Conservation (phyloP, 2,888 invertebrate genomes). For the Brassicogethes aeneus region DNA sequence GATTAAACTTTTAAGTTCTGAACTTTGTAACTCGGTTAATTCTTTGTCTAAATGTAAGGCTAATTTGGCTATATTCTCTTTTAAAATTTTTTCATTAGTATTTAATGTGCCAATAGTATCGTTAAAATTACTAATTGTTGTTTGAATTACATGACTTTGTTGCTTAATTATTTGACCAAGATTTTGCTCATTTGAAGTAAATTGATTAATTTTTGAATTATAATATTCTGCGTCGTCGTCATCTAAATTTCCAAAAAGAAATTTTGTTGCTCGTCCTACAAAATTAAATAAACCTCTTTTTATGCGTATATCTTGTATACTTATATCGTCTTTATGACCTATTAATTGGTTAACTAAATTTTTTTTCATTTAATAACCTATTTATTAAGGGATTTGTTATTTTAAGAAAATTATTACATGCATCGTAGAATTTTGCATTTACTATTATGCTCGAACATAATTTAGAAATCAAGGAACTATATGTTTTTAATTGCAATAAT, state of each 20-base stretch:
- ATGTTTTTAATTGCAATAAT: slow-evolving; percentile 2
- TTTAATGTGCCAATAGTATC: slow-evolving; percentile 9
- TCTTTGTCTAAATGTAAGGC: not conserved
- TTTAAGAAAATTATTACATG: too few relatives aligned
- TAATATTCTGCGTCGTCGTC: slow-evolving; percentile 12
- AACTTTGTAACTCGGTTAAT: not conserved
- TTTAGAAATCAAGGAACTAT: too few relatives aligned
- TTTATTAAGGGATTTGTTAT: too few relatives aligned
- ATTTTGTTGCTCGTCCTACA: slow-evolving; percentile 7
- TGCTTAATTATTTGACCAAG: slow-evolving; percentile 4
- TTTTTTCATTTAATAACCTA: too few relatives aligned
- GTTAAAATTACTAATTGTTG: slow-evolving; percentile 13
- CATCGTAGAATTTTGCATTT: not conserved
- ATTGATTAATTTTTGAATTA: too few relatives aligned
- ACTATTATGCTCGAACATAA: not conserved
- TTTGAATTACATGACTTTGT: slow-evolving; percentile 12
- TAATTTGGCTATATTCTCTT: slow-evolving; percentile 7
- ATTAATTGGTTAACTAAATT: not conserved
- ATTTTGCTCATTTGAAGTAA: slow-evolving; percentile 3
- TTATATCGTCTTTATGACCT: not conserved
- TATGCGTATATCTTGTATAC: not conserved
- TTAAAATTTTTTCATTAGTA: slow-evolving; percentile 9
- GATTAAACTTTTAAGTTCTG: slow-evolving; percentile 4
- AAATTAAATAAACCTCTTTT: slow-evolving; percentile 8
- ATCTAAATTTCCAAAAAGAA: slow-evolving; percentile 10